Evolutionary conservation across 2,113 vertebrate species (phyloP), one percentile per base, ranked within the genome.

Genomic region (Pogonocichla stellata): DNA sequence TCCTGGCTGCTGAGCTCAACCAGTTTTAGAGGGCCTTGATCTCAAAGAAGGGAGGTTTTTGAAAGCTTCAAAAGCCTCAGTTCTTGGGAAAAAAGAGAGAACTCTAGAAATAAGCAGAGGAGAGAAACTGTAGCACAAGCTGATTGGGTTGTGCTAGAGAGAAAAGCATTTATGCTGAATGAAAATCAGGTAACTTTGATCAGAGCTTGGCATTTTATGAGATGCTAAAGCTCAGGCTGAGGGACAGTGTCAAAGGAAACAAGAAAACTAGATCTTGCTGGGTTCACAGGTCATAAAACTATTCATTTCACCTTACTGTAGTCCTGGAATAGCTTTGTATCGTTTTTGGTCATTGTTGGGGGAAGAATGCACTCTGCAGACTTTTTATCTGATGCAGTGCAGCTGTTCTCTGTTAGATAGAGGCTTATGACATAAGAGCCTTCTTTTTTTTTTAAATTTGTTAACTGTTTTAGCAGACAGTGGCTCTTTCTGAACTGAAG

Each of bases 301-400:
- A 50, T 88, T 92, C 26, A 54, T 91, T 97, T 95, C 86, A 91
- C 87, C 70, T 91, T 85, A 62, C 82, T 90, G 75, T 82, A 58
- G 77, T 78, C 69, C 77, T 14, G 7, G 69, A 95, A 74, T 92
- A 94, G 80, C 60, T 74, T 88, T 5, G 1, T 72, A 4, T 19
- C 2, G 2, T 31, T 94, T 70, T 54, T 93, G 86, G 93, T 67
- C 64, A 14, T 92, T 91, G 80, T 80, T 95, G 86, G 71, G 90
- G 67, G 34, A 58, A 92, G 47, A 93, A 93, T 69, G 47, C 38
- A 58, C 87, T 90, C 58, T 86, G 67, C 54, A 93, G 88, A 77
- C 67, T 50, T 86, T 88, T 92, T 95, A 83, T 86, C 88, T 86
- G 86, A 93, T 86, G 62, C 64, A 80, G 26, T 86, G 85, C 95